Conservation (phyloP, 2,888 invertebrate genomes). For the Stegophylla sp. region DNA sequence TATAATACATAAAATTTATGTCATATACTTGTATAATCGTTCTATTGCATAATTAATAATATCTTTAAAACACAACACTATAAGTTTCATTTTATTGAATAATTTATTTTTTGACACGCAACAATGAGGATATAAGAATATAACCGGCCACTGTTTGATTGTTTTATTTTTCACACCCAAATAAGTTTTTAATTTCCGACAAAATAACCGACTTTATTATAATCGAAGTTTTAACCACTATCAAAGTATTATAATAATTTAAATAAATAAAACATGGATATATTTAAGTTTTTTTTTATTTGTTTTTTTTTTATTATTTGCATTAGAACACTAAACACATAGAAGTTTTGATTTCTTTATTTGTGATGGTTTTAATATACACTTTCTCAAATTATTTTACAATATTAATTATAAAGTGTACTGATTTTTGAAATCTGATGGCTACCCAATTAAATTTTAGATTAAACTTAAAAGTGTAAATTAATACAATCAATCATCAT, state of each 20-base stretch:
- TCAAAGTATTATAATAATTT: too few relatives aligned
- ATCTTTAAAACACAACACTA: neutral
- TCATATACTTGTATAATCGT: neutral
- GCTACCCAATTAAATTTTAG: neutral
- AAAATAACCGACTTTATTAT: neutral
- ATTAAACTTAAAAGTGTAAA: neutral
- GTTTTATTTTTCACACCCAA: constrained; percentile 9
- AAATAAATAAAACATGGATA: too few relatives aligned
- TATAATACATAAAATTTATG: too few relatives aligned
- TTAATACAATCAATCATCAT: neutral
- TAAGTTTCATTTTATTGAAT: neutral
- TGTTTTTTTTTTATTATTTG: too few relatives aligned
- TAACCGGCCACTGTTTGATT: constrained; percentile 24
- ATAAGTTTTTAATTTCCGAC: neutral
- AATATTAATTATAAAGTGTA: neutral
- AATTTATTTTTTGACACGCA: neutral
- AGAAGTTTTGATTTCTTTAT: neutral
- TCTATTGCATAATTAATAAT: neutral
- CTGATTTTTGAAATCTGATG: neutral
- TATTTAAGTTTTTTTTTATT: too few relatives aligned
- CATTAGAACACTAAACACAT: too few relatives aligned
- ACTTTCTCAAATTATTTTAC: neutral
- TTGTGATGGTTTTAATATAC: neutral
- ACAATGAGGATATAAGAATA: neutral
- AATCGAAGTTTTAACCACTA: neutral